phyloP scores from a whole-genome alignment of 2,888 invertebrate genomes.

The Rhagium mordax region DNA sequence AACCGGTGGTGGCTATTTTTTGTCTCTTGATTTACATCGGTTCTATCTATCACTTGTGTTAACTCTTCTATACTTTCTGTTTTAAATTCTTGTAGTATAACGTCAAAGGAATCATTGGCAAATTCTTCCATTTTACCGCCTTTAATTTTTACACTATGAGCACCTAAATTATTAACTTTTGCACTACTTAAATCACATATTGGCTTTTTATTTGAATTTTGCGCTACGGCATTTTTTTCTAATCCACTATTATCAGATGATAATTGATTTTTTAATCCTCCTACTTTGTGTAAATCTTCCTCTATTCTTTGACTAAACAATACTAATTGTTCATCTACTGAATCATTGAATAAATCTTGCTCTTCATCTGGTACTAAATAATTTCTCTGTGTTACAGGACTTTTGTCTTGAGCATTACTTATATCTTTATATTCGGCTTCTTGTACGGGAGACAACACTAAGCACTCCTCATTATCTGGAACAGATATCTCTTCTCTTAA shows the following conservation, averaged over 20 bases:
- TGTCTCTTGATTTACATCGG: background rate
- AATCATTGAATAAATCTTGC: slow-evolving; percentile 64
- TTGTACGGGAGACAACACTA: slow-evolving; percentile 58
- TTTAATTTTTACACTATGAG: background rate
- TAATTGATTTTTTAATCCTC: background rate
- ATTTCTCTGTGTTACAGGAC: background rate
- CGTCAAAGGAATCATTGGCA: slow-evolving; percentile 38
- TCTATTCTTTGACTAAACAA: slow-evolving; percentile 65
- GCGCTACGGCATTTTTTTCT: background rate
- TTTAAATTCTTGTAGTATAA: slow-evolving; percentile 34
- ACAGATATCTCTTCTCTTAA: slow-evolving; percentile 60
- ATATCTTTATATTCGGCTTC: slow-evolving; percentile 56
- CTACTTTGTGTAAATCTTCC: slow-evolving; percentile 43
- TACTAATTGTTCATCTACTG: slow-evolving; percentile 64
- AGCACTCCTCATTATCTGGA: slow-evolving; percentile 59
- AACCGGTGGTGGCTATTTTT: slow-evolving; percentile 23
- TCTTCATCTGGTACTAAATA: slow-evolving; percentile 39
- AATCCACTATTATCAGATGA: background rate
- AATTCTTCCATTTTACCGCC: slow-evolving; percentile 23
- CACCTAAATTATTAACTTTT: background rate
- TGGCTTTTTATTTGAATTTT: background rate
- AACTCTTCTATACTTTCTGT: background rate
- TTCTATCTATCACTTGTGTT: background rate
- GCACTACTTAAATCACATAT: background rate
- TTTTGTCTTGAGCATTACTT: background rate